Percentiles rank a stretch among this genome's conserved stretches.
Evolutionary conservation across 2,797 vertebrate species (phyloP).

Genomic region (Paramormyrops hopkinsi): DNA sequence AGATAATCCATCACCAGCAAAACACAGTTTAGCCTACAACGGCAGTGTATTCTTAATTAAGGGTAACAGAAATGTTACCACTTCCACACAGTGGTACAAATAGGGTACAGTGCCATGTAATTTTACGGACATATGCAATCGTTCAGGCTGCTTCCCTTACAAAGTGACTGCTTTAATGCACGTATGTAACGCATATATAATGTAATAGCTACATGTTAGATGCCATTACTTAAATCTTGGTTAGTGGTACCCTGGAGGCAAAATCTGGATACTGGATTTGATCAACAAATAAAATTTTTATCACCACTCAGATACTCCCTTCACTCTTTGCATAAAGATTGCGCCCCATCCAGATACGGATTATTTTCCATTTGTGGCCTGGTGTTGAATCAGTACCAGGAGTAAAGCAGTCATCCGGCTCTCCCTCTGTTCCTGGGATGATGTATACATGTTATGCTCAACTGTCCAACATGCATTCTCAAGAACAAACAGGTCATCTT

Average conservation of each 20-base stretch:
- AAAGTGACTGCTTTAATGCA: constrained; percentile 4
- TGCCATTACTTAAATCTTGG: neutral
- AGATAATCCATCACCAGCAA: constrained; percentile 23
- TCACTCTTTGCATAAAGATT: neutral
- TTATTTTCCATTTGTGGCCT: neutral
- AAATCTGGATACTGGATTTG: neutral
- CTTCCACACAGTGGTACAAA: neutral
- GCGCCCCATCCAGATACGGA: neutral
- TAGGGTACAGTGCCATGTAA: neutral
- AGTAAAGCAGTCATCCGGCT: neutral
- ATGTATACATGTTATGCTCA: neutral
- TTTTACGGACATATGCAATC: neutral
- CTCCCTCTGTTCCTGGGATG: neutral
- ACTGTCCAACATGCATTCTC: neutral
- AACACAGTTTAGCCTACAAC: neutral
- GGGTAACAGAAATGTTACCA: neutral
- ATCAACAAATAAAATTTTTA: neutral
- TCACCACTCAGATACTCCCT: constrained; percentile 5
- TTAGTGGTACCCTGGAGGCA: neutral
- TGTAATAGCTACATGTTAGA: neutral
- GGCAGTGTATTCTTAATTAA: neutral
- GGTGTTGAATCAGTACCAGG: neutral
- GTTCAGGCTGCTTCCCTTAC: neutral
- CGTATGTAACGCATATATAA: neutral
- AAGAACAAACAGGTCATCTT: neutral